Evolutionary conservation across 2,113 vertebrate species (phyloP).

Genomic region (Myiagra hebetior): DNA sequence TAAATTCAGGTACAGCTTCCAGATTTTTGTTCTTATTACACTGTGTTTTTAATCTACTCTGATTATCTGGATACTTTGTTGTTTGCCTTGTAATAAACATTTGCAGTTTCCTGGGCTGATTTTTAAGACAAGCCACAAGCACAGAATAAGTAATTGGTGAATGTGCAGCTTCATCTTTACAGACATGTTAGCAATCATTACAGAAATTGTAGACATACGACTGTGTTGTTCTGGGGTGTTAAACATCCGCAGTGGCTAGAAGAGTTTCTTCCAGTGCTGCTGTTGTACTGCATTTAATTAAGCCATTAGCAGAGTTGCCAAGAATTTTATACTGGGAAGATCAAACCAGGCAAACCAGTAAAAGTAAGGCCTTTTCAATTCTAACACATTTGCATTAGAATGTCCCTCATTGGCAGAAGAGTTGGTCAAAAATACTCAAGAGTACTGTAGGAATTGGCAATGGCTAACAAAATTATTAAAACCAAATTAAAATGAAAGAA

Average conservation of each 20-base stretch:
- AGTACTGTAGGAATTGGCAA: background rate
- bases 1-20: background rate
- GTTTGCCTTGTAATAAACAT: background rate
- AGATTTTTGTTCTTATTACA: background rate
- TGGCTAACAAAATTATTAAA: background rate
- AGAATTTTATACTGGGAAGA: background rate
- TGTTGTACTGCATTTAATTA: conserved; percentile 5
- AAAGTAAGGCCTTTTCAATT: background rate
- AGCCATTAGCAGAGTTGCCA: background rate
- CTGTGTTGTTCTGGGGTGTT: background rate
- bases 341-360: background rate
- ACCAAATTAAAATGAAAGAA: background rate
- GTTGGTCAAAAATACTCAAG: background rate
- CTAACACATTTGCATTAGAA: background rate
- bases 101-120: background rate
- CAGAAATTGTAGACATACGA: background rate
- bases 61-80: background rate
- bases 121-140: background rate
- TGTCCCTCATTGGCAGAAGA: background rate
- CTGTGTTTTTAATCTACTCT: background rate
- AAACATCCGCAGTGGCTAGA: background rate
- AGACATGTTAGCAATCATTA: background rate
- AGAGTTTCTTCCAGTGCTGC: background rate
- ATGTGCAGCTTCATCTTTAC: background rate
- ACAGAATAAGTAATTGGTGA: background rate